phyloP scores from a whole-genome alignment of 1,140 invertebrate genomes.

The Colletes latitarsis region DNA sequence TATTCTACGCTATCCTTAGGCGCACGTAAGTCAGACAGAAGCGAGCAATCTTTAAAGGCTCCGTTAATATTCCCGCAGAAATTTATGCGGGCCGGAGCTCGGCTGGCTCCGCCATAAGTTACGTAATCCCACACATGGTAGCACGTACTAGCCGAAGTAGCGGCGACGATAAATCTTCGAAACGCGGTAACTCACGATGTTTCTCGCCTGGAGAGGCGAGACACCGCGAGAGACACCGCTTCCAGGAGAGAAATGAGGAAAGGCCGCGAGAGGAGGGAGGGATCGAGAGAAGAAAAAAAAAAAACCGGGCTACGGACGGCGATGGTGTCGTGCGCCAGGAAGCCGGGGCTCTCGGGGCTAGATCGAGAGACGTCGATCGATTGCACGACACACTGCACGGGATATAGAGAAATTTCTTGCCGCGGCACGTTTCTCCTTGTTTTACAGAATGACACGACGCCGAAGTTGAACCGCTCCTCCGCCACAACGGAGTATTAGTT shows the following conservation, averaged over 20 bases:
- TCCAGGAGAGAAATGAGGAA: conserved; percentile 1
- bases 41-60: conserved; percentile 35
- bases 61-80: conserved; percentile 45
- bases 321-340: conserved; percentile 43
- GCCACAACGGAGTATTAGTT: conserved; percentile 31
- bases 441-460: conserved; percentile 48
- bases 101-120: conserved; percentile 46
- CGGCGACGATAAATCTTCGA: conserved; percentile 53
- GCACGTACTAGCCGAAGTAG: conserved; percentile 40
- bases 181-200: conserved; percentile 53
- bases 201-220: conserved; percentile 42
- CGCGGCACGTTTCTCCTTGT: conserved; percentile 43
- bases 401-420: conserved; percentile 49
- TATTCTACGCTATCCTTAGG: conserved; percentile 26
- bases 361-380: conserved; percentile 51
- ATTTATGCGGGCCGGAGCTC: conserved; percentile 42
- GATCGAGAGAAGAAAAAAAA: not conserved
- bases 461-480: conserved; percentile 8
- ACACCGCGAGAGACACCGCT: not conserved
- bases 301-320: not conserved
- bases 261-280: not conserved
- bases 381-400: conserved; percentile 42
- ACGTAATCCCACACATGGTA: conserved; percentile 43
- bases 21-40: conserved; percentile 14
- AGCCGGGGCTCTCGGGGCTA: conserved; percentile 3